A percentile compares a stretch with the other conserved stretches of the same genome.
Conservation (phyloP, 2,113 vertebrate genomes). For the Oreotrochilus melanogaster region DNA sequence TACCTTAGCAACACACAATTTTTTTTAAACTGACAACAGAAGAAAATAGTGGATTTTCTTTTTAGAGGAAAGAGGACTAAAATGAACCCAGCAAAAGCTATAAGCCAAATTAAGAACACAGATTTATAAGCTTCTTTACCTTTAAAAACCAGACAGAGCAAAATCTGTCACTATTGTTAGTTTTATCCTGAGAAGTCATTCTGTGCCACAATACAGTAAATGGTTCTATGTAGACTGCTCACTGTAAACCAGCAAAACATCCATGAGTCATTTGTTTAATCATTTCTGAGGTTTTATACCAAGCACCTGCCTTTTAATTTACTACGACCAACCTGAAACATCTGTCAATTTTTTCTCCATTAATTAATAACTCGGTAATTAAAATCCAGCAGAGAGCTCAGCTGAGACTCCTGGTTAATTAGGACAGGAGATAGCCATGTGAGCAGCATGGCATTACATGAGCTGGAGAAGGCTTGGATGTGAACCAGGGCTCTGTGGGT, state of each 20-base stretch:
- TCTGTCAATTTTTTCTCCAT: slow-evolving; percentile 57
- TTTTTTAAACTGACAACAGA: neutral
- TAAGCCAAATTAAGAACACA: neutral
- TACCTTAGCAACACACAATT: neutral
- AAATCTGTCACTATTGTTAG: neutral
- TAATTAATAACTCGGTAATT: slow-evolving; percentile 78
- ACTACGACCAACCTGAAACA: slow-evolving; percentile 70
- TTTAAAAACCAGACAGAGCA: neutral
- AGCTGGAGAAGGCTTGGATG: neutral
- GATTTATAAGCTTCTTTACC: neutral
- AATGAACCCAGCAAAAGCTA: neutral
- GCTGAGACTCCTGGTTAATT: slow-evolving; percentile 68
- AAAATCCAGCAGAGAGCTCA: slow-evolving; percentile 77
- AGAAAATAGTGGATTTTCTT: neutral
- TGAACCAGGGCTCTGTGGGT: neutral
- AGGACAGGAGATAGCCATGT: slow-evolving; percentile 36
- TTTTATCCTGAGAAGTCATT: neutral
- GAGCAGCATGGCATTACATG: neutral
- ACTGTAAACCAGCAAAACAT: neutral
- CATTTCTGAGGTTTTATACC: slow-evolving; percentile 37
- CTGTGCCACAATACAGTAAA: neutral
- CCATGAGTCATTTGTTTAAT: slow-evolving; percentile 24
- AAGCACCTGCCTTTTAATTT: slow-evolving; percentile 73
- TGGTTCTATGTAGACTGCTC: neutral
- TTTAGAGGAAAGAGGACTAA: neutral